These are phyloP conservation scores for Heteromurus nitidus DNA, from an alignment of 2,888 invertebrate genomes.

Conservation along the genomic window DNA sequence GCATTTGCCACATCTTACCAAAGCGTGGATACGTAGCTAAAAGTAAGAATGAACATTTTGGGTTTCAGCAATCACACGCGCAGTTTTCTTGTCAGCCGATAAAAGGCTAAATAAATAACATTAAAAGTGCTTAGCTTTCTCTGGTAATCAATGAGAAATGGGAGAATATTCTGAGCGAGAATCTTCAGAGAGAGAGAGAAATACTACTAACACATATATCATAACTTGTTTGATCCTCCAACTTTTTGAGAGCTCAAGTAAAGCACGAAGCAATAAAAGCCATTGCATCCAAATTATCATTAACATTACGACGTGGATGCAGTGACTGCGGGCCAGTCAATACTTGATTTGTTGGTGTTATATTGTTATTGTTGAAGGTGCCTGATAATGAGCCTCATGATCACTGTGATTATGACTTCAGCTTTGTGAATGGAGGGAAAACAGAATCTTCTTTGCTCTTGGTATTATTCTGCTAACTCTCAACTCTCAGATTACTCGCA, in stretches of 20 bases:
- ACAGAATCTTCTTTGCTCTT: no score
- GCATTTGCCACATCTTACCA: neutral
- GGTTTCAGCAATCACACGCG: no score
- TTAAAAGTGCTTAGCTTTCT: neutral
- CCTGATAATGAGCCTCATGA: neutral
- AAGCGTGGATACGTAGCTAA: no score
- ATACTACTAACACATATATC: no score
- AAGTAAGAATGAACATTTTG: no score
- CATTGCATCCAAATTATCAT: neutral
- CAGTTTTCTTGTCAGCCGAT: neutral
- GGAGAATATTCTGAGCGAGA: no score
- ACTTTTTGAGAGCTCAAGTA: neutral
- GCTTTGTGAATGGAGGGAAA: neutral
- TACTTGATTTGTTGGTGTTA: neutral
- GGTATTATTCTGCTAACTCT: no score
- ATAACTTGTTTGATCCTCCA: neutral
- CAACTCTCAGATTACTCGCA: no score
- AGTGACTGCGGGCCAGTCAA: neutral
- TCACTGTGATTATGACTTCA: neutral
- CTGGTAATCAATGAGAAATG: neutral
- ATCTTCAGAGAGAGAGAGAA: no score
- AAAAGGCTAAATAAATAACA: neutral
- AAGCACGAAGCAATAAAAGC: slow-evolving; percentile 10
- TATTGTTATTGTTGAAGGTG: neutral
- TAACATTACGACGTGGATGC: neutral